Conservation (phyloP, 2,888 invertebrate genomes). For the Allacma fusca region DNA sequence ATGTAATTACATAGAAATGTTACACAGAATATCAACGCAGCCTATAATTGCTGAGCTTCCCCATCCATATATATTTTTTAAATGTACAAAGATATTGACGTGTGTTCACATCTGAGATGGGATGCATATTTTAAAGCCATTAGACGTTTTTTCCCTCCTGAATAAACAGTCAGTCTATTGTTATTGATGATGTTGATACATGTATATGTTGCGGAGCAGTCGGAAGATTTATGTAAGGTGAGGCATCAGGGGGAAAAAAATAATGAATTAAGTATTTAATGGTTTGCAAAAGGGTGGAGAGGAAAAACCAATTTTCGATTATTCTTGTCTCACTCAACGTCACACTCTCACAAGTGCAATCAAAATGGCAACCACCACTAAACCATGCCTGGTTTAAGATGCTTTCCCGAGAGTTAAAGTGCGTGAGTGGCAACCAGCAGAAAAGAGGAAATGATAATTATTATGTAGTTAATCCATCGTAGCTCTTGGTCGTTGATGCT, state of each 20-base stretch:
- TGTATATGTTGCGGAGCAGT: neutral
- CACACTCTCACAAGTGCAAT: neutral
- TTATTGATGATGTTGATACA: neutral
- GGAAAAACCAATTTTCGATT: constrained; percentile 1
- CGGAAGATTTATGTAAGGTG: neutral
- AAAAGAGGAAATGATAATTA: constrained; percentile 40
- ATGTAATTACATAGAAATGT: no score
- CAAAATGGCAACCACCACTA: constrained; percentile 12
- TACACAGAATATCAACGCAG: no score
- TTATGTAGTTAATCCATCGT: constrained; percentile 20
- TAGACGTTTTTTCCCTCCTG: neutral
- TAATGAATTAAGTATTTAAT: constrained; percentile 3
- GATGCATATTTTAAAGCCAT: no score
- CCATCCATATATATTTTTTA: no score
- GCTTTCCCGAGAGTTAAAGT: neutral
- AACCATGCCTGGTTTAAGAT: no score
- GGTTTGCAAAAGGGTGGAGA: constrained; percentile 9
- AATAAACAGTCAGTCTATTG: neutral
- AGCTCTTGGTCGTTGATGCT: constrained; percentile 29
- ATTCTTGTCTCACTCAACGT: constrained; percentile 3
- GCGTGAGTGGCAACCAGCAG: constrained; percentile 2
- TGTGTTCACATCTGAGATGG: no score
- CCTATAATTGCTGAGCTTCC: no score
- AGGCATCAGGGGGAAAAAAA: neutral
- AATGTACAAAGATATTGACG: no score